Evolutionary conservation across 2,113 vertebrate species (phyloP).

Genomic region (Chunga burmeisteri): DNA sequence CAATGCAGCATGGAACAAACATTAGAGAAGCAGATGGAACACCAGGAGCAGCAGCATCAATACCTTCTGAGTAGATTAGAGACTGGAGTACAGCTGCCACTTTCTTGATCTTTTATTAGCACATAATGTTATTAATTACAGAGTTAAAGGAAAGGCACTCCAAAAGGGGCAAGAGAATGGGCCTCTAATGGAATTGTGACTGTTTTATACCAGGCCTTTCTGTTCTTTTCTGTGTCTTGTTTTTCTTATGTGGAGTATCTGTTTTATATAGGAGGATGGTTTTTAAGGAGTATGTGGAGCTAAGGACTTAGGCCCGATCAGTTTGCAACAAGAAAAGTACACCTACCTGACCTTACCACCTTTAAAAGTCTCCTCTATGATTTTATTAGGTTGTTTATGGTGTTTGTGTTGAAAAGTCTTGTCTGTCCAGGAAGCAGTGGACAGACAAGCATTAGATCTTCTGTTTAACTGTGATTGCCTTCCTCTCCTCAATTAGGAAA

Average conservation of each 20-base stretch:
- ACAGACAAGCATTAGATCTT: neutral
- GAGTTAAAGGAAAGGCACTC: neutral
- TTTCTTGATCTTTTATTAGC: constrained; percentile 4
- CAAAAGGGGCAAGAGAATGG: neutral
- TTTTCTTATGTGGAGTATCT: neutral
- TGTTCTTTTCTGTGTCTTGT: neutral
- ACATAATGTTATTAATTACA: neutral
- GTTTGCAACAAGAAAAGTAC: neutral
- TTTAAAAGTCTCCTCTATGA: neutral
- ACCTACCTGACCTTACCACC: neutral
- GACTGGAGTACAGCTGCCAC: neutral
- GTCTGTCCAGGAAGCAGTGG: neutral
- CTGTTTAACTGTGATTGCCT: neutral
- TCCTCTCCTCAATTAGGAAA: neutral
- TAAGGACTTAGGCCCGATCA: neutral
- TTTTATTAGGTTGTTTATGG: neutral
- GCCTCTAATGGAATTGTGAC: neutral
- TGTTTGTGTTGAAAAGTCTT: neutral
- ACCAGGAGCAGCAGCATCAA: neutral
- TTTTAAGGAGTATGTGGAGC: neutral
- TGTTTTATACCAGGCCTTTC: neutral
- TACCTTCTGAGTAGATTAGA: neutral
- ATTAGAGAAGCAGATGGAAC: neutral
- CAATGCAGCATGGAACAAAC: neutral
- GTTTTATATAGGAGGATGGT: neutral